Evolutionary conservation across 2,113 vertebrate genomes (phyloP).

Genomic region (Nymphicus hollandicus): DNA sequence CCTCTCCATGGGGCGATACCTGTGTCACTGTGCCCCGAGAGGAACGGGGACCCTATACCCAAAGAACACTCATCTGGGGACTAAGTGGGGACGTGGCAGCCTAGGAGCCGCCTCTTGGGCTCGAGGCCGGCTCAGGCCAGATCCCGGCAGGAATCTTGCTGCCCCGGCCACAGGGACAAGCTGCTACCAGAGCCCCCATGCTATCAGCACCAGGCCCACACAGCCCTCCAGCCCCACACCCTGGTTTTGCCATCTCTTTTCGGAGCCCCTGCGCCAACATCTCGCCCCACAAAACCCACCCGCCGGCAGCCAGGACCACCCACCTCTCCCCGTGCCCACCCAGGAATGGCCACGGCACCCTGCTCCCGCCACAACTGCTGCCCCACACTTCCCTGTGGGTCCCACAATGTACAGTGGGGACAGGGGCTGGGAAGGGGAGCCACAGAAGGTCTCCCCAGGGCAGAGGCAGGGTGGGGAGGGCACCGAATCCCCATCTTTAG

Average conservation of each 20-base stretch:
- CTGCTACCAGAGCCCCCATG: not conserved
- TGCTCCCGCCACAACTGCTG: not conserved
- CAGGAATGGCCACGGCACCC: constrained; percentile 14
- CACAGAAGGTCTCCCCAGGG: not conserved
- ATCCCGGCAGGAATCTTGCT: rapidly evolving
- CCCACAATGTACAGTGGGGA: not conserved
- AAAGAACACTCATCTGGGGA: not conserved
- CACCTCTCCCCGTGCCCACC: constrained; percentile 61
- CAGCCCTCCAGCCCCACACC: not conserved
- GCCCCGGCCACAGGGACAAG: not conserved
- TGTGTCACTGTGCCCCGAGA: rapidly evolving
- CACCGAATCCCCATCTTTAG: rapidly evolving
- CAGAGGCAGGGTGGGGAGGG: not conserved
- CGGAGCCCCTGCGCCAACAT: not conserved
- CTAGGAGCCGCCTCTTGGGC: rapidly evolving
- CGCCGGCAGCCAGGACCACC: constrained; percentile 48
- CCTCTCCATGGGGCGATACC: rapidly evolving
- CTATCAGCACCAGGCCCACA: not conserved
- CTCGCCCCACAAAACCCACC: not conserved
- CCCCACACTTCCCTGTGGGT: not conserved
- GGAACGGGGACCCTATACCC: not conserved
- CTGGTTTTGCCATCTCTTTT: not conserved
- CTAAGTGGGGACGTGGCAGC: not conserved
- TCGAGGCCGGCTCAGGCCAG: rapidly evolving
- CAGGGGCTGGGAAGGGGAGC: not conserved